Percentiles rank a stretch among this genome's conserved stretches.
These are phyloP conservation scores for Ardeotis arabs DNA, from an alignment of 2,113 vertebrate genomes.

Conservation along the genomic window DNA sequence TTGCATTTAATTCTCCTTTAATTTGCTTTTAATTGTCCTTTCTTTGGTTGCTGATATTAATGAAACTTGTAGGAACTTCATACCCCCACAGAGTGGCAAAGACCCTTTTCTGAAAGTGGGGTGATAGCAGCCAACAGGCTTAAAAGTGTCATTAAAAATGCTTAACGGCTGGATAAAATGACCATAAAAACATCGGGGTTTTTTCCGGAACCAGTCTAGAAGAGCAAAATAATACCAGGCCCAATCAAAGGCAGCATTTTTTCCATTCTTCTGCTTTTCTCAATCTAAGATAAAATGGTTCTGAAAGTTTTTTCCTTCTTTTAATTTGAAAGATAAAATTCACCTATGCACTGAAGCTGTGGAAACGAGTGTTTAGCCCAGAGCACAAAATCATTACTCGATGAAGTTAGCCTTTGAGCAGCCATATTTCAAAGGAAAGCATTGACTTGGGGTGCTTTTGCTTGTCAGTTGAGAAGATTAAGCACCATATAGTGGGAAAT, in stretches of 20 bases:
- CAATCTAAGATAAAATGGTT: background rate
- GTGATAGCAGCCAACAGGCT: background rate
- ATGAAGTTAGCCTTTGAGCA: constrained; percentile 7
- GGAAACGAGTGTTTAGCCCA: constrained; percentile 7
- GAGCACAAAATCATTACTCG: background rate
- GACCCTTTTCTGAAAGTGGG: background rate
- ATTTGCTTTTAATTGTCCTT: background rate
- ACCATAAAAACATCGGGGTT: background rate
- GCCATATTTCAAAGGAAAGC: constrained; percentile 43
- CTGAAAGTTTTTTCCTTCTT: background rate
- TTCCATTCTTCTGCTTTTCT: background rate
- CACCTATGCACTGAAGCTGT: background rate
- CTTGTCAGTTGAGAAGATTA: constrained; percentile 35
- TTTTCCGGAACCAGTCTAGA: background rate
- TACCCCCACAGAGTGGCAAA: background rate
- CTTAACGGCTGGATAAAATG: background rate
- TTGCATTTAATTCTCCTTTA: background rate
- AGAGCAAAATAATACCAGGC: background rate
- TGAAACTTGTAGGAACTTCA: background rate
- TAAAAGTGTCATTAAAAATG: background rate
- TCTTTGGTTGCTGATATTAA: background rate
- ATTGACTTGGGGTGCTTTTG: constrained; percentile 2
- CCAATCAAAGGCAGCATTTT: background rate
- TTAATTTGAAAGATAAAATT: background rate
- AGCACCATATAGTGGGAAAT: background rate